Evolutionary conservation across 2,113 vertebrate genomes (phyloP).

Genomic region (Falco punctatus): DNA sequence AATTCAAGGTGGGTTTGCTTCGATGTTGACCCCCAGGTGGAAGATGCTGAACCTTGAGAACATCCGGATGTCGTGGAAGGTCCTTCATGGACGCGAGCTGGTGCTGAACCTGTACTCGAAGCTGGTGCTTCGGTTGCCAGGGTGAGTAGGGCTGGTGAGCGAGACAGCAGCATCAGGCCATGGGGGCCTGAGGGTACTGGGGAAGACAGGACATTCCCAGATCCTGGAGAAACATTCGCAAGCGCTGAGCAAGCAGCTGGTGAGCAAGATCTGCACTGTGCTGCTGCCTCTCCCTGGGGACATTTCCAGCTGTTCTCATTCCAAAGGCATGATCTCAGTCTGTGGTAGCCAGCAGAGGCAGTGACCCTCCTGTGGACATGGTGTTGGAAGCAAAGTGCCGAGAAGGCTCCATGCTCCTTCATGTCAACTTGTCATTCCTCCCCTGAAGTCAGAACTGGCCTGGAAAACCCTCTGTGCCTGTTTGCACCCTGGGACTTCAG

Average conservation of each 20-base stretch:
- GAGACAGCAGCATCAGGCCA: accelerated
- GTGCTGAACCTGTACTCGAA: conserved; percentile 53
- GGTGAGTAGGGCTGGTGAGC: neutral
- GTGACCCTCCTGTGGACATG: neutral
- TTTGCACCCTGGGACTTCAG: neutral
- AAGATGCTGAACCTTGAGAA: conserved; percentile 33
- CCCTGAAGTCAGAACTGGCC: neutral
- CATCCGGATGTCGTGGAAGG: neutral
- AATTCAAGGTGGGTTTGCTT: neutral
- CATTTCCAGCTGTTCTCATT: neutral
- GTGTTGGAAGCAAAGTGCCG: neutral
- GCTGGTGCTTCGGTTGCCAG: conserved; percentile 40
- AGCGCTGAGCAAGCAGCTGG: neutral
- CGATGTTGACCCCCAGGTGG: neutral
- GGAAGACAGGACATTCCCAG: accelerated
- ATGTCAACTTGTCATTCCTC: neutral
- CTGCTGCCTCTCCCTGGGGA: neutral
- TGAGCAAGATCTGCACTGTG: neutral
- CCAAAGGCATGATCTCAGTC: neutral
- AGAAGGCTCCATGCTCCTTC: neutral
- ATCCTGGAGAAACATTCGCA: neutral
- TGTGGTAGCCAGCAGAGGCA: neutral
- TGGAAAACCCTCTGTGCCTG: neutral
- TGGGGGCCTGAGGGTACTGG: accelerated
- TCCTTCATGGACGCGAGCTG: accelerated